phyloP scores from a whole-genome alignment of 2,888 invertebrate species.

The Drosophila cracens region DNA sequence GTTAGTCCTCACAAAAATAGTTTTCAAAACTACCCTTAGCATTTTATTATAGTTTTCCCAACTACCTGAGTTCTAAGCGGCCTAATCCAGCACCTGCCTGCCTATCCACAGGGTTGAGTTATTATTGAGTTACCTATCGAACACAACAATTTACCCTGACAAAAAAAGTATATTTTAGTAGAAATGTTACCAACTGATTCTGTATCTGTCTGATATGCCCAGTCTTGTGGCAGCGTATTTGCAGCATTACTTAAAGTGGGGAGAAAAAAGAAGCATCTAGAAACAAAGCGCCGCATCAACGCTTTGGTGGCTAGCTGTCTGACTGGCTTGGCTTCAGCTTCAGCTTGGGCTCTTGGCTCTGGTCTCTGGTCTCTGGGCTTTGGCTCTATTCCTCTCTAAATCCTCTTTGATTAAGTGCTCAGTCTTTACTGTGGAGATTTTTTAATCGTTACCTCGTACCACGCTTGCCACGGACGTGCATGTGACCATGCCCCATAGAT shows the following conservation, averaged over 20 bases:
- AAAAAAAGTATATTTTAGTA: neutral
- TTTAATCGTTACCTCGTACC: constrained; percentile 75
- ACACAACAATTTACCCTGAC: neutral
- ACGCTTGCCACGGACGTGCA: constrained; percentile 44
- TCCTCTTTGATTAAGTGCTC: constrained; percentile 80
- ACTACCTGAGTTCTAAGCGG: constrained; percentile 9
- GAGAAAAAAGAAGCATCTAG: constrained; percentile 40
- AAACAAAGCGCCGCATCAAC: constrained; percentile 75
- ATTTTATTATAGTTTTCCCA: neutral
- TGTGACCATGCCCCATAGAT: constrained; percentile 81
- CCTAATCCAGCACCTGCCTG: constrained; percentile 1
- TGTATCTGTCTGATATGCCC: neutral
- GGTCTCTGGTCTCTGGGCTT: constrained; percentile 30
- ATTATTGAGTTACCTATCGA: neutral
- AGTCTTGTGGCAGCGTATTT: constrained; percentile 36
- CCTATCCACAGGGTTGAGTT: neutral
- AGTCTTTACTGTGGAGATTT: constrained; percentile 78
- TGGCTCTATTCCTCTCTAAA: constrained; percentile 65
- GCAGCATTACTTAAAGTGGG: constrained; percentile 20
- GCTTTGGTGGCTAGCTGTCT: constrained; percentile 41
- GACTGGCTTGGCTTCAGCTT: constrained; percentile 27
- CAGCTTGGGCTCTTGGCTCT: constrained; percentile 14
- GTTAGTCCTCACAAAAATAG: constrained; percentile 10
- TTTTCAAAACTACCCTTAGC: constrained; percentile 19
- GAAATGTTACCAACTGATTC: neutral